Percentiles rank a stretch among this genome's conserved stretches.
Evolutionary conservation across 2,797 vertebrate genomes (phyloP).

Genomic region (Chromobotia macracanthus): DNA sequence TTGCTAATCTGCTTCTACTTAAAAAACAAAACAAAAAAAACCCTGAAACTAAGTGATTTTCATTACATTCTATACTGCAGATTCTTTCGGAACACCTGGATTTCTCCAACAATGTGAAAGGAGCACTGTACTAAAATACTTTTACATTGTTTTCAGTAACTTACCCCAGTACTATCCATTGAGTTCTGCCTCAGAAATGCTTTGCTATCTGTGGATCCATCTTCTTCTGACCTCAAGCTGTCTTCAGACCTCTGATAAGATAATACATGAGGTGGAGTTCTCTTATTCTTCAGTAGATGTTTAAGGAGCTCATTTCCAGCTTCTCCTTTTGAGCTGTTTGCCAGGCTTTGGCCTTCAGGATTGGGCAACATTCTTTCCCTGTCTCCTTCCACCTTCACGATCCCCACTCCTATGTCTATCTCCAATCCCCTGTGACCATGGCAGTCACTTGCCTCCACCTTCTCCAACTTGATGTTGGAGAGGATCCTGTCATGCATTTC

Average conservation of each 20-base stretch:
- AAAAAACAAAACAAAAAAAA: too few species aligned
- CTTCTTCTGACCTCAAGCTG: conserved; percentile 78
- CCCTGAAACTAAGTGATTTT: too few species aligned
- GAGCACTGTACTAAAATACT: too few species aligned
- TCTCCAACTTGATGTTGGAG: conserved; percentile 87
- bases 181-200: conserved; percentile 78
- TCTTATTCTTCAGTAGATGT: conserved; percentile 96
- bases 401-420: conserved; percentile 70
- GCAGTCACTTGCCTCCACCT: conserved; percentile 80
- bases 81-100: too few species aligned
- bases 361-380: conserved; percentile 72
- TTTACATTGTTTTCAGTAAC: conserved; percentile 42
- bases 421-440: conserved; percentile 74
- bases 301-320: conserved; percentile 94
- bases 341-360: conserved; percentile 75
- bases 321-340: conserved; percentile 80
- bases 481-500: conserved; percentile 75
- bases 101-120: too few species aligned
- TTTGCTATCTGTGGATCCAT: conserved; percentile 79
- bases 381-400: conserved; percentile 81
- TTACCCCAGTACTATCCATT: conserved; percentile 81
- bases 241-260: conserved; percentile 83
- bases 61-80: too few species aligned
- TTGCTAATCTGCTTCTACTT: background rate
- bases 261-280: conserved; percentile 79